These are phyloP conservation scores for Nematopogon swammerdamellus DNA, from an alignment of 2,888 invertebrate genomes.

Conservation along the genomic window DNA sequence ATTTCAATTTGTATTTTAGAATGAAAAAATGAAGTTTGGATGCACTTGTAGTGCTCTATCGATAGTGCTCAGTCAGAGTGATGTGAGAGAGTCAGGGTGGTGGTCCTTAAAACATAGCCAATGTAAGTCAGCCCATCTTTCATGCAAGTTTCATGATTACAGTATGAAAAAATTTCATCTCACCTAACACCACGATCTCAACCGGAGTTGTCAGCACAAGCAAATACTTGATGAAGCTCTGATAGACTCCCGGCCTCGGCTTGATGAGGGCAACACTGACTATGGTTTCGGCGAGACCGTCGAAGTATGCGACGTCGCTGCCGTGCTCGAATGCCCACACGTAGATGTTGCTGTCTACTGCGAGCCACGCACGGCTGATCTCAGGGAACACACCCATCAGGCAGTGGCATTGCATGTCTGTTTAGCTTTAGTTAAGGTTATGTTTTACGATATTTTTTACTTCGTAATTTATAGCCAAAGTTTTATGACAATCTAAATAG, in stretches of 20 bases:
- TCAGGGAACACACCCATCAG: slow-evolving; percentile 97
- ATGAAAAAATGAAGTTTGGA: no score
- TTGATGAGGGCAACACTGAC: slow-evolving; percentile 87
- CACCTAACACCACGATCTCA: slow-evolving; percentile 87
- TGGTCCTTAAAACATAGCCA: no score
- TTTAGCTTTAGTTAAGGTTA: slow-evolving; percentile 17
- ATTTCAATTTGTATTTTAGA: no score
- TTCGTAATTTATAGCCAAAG: no score
- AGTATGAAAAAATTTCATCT: slow-evolving; percentile 22
- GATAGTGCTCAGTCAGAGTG: no score
- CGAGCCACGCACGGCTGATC: slow-evolving; percentile 94
- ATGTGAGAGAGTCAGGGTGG: no score
- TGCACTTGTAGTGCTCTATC: no score
- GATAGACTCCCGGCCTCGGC: slow-evolving; percentile 87
- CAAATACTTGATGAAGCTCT: slow-evolving; percentile 85
- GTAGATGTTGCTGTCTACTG: slow-evolving; percentile 96
- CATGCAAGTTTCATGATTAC: no score
- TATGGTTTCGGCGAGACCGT: slow-evolving; percentile 92
- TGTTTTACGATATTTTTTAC: not conserved
- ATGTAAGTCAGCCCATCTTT: no score
- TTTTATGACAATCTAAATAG: no score
- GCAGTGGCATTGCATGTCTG: slow-evolving; percentile 94
- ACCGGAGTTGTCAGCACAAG: slow-evolving; percentile 91
- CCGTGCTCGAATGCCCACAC: slow-evolving; percentile 97
- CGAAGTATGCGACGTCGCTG: slow-evolving; percentile 93